Conservation (phyloP, 2,797 vertebrate species). For the Esox masquinongy region DNA sequence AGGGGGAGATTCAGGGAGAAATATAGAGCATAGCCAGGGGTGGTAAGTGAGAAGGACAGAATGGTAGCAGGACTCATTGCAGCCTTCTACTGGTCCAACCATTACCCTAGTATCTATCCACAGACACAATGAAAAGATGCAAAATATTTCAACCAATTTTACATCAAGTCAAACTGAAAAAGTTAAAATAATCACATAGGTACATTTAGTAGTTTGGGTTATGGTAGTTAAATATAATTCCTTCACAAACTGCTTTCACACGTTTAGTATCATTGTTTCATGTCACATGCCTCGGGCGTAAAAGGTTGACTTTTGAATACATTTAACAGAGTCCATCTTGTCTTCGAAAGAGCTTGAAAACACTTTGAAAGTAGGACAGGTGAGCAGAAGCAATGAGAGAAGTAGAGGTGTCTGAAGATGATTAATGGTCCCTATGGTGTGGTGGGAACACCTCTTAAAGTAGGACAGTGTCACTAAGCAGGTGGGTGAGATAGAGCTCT, state of each 20-base stretch:
- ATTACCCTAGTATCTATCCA: conserved; percentile 14
- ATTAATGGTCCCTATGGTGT: conserved; percentile 77
- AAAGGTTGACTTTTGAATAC: conserved; percentile 22
- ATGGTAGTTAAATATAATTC: not conserved
- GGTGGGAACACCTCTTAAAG: conserved; percentile 68
- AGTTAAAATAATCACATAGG: not conserved
- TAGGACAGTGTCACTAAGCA: conserved; percentile 71
- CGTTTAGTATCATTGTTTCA: not conserved
- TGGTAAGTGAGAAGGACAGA: not conserved
- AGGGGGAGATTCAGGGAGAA: conserved; percentile 25
- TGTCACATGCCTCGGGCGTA: conserved; percentile 13
- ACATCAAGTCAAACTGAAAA: not conserved
- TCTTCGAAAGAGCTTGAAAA: conserved; percentile 67
- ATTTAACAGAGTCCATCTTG: conserved; percentile 54
- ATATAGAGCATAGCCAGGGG: not conserved
- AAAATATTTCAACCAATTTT: not conserved
- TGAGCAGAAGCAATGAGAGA: conserved; percentile 58
- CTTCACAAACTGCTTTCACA: not conserved
- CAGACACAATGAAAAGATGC: not conserved
- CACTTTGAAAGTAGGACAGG: conserved; percentile 74
- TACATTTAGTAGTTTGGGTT: not conserved
- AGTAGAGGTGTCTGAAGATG: conserved; percentile 75
- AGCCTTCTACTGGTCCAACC: conserved; percentile 42
- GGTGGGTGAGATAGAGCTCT: conserved; percentile 53
- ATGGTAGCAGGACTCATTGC: conserved; percentile 59